These are phyloP conservation scores for Bombyx huttoni DNA, from an alignment of 2,888 invertebrate species.

Conservation along the genomic window DNA sequence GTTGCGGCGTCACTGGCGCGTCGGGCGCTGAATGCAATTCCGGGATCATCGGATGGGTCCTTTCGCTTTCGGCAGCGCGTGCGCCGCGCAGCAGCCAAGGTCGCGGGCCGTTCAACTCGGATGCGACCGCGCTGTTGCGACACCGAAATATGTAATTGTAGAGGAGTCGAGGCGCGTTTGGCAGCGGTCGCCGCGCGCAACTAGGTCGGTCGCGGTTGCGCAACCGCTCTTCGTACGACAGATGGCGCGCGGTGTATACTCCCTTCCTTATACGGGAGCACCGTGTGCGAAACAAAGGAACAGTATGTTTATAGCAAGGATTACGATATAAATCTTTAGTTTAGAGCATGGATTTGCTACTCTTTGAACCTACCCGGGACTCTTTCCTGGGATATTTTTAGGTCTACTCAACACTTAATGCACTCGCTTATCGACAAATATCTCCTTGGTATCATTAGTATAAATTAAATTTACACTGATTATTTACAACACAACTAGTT, in stretches of 20 bases:
- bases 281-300: not conserved
- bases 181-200: slow-evolving; percentile 61
- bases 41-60: slow-evolving; percentile 40
- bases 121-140: slow-evolving; percentile 67
- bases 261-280: slow-evolving; percentile 54
- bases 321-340: no score
- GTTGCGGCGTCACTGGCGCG: slow-evolving; percentile 6
- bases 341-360: no score
- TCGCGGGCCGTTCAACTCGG: slow-evolving; percentile 72
- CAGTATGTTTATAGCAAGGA: not conserved
- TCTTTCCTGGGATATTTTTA: no score
- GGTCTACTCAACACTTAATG: no score
- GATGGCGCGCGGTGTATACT: slow-evolving; percentile 46
- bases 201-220: slow-evolving; percentile 61
- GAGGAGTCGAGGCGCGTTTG: slow-evolving; percentile 64
- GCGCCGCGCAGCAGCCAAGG: slow-evolving; percentile 62
- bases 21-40: slow-evolving; percentile 17
- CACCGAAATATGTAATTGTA: slow-evolving; percentile 70
- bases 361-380: no score
- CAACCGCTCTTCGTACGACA: slow-evolving; percentile 52
- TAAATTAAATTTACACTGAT: no score
- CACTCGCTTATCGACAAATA: no score
- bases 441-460: no score
- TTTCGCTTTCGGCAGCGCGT: slow-evolving; percentile 66
- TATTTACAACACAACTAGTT: no score